A percentile compares a stretch with the other conserved stretches of the same genome.
These are phyloP conservation scores for Coenonympha glycerion DNA, from an alignment of 2,888 invertebrate species.

Conservation along the genomic window DNA sequence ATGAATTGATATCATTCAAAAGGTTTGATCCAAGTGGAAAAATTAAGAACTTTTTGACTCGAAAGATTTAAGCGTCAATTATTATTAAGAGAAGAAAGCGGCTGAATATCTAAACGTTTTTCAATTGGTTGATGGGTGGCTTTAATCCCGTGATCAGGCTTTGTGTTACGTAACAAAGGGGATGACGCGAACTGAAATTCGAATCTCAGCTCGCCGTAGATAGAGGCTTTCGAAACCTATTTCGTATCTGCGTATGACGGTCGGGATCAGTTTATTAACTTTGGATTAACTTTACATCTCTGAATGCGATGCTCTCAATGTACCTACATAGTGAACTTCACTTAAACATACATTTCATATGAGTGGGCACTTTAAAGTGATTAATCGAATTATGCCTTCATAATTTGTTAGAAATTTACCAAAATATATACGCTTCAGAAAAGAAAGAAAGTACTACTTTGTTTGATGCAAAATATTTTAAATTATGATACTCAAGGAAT, in stretches of 20 bases:
- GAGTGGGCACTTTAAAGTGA: no score
- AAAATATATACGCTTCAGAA: no score
- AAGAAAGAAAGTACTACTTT: no score
- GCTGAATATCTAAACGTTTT: slow-evolving; percentile 3
- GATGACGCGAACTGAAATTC: slow-evolving; percentile 22
- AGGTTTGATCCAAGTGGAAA: slow-evolving; percentile 3
- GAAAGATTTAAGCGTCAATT: slow-evolving; percentile 5
- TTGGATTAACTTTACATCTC: neutral
- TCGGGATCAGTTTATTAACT: slow-evolving; percentile 2
- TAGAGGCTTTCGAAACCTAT: slow-evolving; percentile 10
- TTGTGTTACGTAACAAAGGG: slow-evolving; percentile 21
- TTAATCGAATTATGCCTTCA: no score
- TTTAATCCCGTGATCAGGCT: slow-evolving; percentile 13
- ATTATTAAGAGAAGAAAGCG: slow-evolving; percentile 8
- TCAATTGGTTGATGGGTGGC: slow-evolving; percentile 2
- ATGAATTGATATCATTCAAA: slow-evolving; percentile 1
- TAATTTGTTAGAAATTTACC: no score
- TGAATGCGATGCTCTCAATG: neutral
- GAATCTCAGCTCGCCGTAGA: slow-evolving; percentile 7
- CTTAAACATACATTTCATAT: no score
- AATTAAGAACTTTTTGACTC: neutral
- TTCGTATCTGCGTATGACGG: slow-evolving; percentile 7
- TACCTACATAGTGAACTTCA: no score
- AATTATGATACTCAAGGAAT: no score
- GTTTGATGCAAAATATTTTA: no score